Evolutionary conservation across 2,797 vertebrate genomes (phyloP).

Genomic region (Leuciscus waleckii): DNA sequence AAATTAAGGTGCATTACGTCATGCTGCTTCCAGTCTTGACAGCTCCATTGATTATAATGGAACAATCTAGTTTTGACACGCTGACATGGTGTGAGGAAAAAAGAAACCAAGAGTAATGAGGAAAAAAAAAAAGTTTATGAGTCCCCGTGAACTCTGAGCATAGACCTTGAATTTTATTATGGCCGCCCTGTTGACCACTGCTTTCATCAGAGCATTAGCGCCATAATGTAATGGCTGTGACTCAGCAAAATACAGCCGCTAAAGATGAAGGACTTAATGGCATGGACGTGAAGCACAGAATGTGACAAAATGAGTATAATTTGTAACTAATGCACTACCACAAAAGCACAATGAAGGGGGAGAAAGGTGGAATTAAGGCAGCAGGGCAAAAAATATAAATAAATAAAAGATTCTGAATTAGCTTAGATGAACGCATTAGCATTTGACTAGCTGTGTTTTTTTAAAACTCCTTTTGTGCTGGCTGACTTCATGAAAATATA

Average conservation of each 20-base stretch:
- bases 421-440: constrained; percentile 39
- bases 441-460: constrained; percentile 34
- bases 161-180: constrained; percentile 55
- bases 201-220: constrained; percentile 59
- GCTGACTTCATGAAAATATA: constrained; percentile 41
- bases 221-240: constrained; percentile 59
- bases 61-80: constrained; percentile 15
- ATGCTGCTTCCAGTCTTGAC: constrained; percentile 3
- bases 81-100: constrained; percentile 39
- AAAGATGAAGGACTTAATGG: constrained; percentile 56
- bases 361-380: constrained; percentile 30
- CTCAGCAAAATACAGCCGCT: constrained; percentile 51
- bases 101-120: constrained; percentile 50
- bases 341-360: constrained; percentile 35
- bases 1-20: background rate
- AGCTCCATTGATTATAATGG: constrained; percentile 25
- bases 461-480: constrained; percentile 25
- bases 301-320: constrained; percentile 59
- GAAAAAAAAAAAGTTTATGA: constrained; percentile 49
- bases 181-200: constrained; percentile 55
- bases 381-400: background rate
- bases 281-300: constrained; percentile 44
- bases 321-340: constrained; percentile 58
- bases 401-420: constrained; percentile 12
- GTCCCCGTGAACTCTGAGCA: constrained; percentile 55